phyloP scores from a whole-genome alignment of 2,113 vertebrate genomes.

The Terrapene triunguis region DNA sequence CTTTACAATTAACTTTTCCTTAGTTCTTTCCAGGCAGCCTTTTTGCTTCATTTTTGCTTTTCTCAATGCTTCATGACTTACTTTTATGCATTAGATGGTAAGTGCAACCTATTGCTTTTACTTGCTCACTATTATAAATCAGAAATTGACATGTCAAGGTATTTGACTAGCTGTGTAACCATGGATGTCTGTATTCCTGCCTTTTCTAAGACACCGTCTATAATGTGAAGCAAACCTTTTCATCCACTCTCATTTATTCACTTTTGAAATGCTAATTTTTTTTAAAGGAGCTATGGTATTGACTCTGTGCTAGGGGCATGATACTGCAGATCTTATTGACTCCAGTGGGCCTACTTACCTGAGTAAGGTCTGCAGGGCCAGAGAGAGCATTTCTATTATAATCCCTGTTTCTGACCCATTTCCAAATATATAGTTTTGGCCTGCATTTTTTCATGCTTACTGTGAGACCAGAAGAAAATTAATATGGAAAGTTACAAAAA shows the following conservation, averaged over 20 bases:
- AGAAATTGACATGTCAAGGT: neutral
- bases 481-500: neutral
- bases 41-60: neutral
- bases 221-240: slow-evolving; percentile 12
- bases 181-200: slow-evolving; percentile 22
- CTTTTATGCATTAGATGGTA: neutral
- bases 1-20: neutral
- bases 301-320: neutral
- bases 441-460: neutral
- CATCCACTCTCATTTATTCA: neutral
- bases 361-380: neutral
- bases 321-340: neutral
- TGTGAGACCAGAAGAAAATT: slow-evolving; percentile 7
- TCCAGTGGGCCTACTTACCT: neutral
- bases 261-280: slow-evolving; percentile 26
- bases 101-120: neutral
- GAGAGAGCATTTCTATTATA: neutral
- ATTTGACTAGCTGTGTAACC: slow-evolving; percentile 22
- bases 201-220: neutral
- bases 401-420: neutral
- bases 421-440: neutral
- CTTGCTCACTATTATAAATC: neutral
- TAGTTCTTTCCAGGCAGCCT: neutral
- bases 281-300: neutral
- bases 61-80: neutral